Evolutionary conservation across 2,113 vertebrate species (phyloP).

Genomic region (Ptychochromis oligacanthus): DNA sequence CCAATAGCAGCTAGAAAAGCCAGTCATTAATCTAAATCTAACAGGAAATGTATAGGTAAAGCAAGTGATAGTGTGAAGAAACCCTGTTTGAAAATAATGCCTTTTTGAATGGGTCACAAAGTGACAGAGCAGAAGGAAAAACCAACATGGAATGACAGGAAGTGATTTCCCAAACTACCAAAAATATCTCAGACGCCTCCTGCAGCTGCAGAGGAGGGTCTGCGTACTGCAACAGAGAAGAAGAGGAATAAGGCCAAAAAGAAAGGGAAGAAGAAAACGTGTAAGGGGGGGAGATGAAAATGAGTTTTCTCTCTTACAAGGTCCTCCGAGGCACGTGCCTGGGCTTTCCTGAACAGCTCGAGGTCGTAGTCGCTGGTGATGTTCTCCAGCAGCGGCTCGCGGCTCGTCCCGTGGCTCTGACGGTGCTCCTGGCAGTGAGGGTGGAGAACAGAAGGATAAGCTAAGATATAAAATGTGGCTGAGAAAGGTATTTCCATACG

Average conservation of each 20-base stretch:
- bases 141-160: constrained; percentile 29
- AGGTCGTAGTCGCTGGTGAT: constrained; percentile 99
- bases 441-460: too few species aligned
- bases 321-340: constrained; percentile 96
- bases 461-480: neutral
- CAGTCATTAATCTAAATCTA: neutral
- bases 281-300: constrained; percentile 58
- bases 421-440: constrained; percentile 85
- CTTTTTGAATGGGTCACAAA: constrained; percentile 7
- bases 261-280: constrained; percentile 1
- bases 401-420: constrained; percentile 88
- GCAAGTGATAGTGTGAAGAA: neutral
- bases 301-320: constrained; percentile 90
- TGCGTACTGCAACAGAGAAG: constrained; percentile 63
- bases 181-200: constrained; percentile 63
- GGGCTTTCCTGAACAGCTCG: constrained; percentile 97
- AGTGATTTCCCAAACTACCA: constrained; percentile 62
- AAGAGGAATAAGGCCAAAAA: constrained; percentile 46
- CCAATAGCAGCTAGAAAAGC: neutral
- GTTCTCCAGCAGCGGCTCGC: constrained; percentile 96
- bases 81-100: neutral
- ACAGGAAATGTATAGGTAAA: neutral
- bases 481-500: neutral
- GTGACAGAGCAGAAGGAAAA: constrained; percentile 10
- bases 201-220: constrained; percentile 58